These are phyloP conservation scores for Bombylius major DNA, from an alignment of 2,888 invertebrate species.

Conservation along the genomic window DNA sequence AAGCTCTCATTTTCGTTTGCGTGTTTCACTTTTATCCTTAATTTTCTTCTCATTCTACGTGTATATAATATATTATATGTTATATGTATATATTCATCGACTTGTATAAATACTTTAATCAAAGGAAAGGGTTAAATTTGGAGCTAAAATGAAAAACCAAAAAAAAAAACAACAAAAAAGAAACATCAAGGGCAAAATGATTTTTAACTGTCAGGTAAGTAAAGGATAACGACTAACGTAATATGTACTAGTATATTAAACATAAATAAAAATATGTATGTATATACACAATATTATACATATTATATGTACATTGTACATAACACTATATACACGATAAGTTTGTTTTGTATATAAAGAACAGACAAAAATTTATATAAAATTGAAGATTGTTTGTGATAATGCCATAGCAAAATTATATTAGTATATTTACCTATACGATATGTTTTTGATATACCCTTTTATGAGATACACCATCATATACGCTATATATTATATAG, in stretches of 20 bases:
- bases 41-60: neutral
- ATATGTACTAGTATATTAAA: no score
- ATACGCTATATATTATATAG: slow-evolving; percentile 15
- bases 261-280: no score
- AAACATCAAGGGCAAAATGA: neutral
- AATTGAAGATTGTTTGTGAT: no score
- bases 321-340: no score
- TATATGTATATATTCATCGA: neutral
- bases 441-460: neutral
- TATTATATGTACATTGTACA: no score
- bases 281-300: no score
- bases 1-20: slow-evolving; percentile 8
- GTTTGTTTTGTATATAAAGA: no score
- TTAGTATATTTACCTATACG: no score
- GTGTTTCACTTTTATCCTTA: slow-evolving; percentile 9
- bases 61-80: neutral
- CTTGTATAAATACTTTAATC: neutral
- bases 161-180: neutral
- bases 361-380: no score
- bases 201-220: no score
- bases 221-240: neutral
- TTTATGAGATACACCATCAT: neutral
- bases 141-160: neutral
- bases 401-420: no score
- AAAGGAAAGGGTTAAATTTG: slow-evolving; percentile 5